A percentile compares a stretch with the other conserved stretches of the same genome.
These are phyloP conservation scores for Rhynchonycteris naso DNA, from an alignment of 2,797 vertebrate genomes.

Conservation along the genomic window DNA sequence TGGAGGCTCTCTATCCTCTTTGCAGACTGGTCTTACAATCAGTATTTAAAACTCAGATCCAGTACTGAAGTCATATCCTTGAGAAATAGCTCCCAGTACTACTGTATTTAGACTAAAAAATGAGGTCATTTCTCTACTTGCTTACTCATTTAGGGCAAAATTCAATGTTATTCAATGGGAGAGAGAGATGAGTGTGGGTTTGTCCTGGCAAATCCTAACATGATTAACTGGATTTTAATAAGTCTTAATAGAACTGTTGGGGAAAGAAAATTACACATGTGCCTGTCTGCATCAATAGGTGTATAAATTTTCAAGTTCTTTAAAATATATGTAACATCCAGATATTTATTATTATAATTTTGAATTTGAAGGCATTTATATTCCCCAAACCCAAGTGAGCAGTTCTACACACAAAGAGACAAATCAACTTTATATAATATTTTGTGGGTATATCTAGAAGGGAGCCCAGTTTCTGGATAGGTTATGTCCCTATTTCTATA, in stretches of 20 bases:
- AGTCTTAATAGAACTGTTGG: constrained; percentile 43
- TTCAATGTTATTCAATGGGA: constrained; percentile 12
- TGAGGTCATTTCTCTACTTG: constrained; percentile 58
- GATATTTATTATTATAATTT: constrained; percentile 31
- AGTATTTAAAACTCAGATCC: constrained; percentile 35
- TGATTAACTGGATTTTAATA: constrained; percentile 42
- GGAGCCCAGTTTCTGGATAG: background rate
- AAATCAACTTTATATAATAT: constrained; percentile 56
- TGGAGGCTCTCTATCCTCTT: background rate
- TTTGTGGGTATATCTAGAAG: constrained; percentile 44
- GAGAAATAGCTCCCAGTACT: constrained; percentile 19
- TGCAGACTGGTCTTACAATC: background rate
- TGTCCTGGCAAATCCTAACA: constrained; percentile 43
- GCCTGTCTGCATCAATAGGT: background rate
- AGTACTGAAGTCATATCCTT: constrained; percentile 2
- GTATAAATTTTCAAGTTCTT: constrained; percentile 43
- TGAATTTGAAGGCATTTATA: constrained; percentile 52
- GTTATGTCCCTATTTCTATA: constrained; percentile 14
- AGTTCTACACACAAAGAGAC: constrained; percentile 38
- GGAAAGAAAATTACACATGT: background rate
- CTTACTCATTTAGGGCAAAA: constrained; percentile 63
- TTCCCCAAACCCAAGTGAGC: constrained; percentile 25
- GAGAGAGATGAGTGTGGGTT: background rate
- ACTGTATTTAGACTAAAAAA: constrained; percentile 55
- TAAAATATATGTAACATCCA: background rate